Evolutionary conservation across 2,113 vertebrate genomes (phyloP).

Genomic region (Upupa epops): DNA sequence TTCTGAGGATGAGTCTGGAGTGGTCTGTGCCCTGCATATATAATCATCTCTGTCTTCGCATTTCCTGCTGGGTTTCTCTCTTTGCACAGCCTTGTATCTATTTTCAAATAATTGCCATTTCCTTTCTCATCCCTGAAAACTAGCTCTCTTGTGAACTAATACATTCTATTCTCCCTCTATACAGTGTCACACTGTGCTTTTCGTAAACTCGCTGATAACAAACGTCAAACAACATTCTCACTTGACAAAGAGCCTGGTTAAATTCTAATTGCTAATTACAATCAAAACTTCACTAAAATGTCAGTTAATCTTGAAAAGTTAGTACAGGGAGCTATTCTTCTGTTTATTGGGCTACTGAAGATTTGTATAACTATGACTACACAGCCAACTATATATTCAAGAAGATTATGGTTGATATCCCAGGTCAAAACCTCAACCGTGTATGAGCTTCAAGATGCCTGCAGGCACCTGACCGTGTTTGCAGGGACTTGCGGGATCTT

Average conservation of each 20-base stretch:
- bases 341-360: not conserved
- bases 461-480: not conserved
- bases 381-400: not conserved
- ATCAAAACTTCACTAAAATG: not conserved
- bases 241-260: not conserved
- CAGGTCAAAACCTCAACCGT: not conserved
- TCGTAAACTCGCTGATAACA: not conserved
- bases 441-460: not conserved
- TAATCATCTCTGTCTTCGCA: not conserved
- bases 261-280: not conserved
- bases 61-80: not conserved
- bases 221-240: not conserved
- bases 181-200: not conserved
- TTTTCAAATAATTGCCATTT: slow-evolving; percentile 16
- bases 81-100: not conserved
- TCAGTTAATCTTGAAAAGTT: not conserved
- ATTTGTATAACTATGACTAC: not conserved
- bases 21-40: not conserved
- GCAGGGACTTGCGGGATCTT: not conserved
- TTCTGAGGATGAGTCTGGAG: not conserved
- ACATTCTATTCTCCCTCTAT: not conserved
- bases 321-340: not conserved
- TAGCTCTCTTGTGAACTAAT: not conserved
- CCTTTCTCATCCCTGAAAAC: slow-evolving; percentile 16
- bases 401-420: not conserved